Base-by-base conservation (phyloP, 2,888 invertebrate species). In the Cordylochernes scorpioides region DNA sequence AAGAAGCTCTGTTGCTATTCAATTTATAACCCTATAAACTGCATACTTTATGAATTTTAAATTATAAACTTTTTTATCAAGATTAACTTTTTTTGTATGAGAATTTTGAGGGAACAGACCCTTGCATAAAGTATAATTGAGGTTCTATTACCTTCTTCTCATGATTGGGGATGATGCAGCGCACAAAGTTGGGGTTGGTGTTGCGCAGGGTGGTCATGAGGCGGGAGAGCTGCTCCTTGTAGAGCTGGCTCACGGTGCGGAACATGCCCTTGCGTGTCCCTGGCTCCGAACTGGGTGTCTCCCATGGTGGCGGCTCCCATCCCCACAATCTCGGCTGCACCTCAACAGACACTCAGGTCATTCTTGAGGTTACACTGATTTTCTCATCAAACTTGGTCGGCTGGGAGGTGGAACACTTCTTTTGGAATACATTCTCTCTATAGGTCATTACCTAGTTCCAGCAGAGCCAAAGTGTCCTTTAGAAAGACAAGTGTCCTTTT, bases 121-220 rank as follows among this genome's bases (percentile, higher is more conserved):
- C n/a, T n/a, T n/a, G n/a, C n/a, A n/a, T n/a, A n/a, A n/a, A 19
- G n/a, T 19, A 9, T 19, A 9, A 19, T 19, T 19, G 19, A 19
- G 19, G 19, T n/a, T n/a, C 10, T 18, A 19, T 18, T 36, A 55
- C 56, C 49, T 80, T 72, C 62, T 97, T 99, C 56, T 97, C 97
- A 57, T 99, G 94, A 60, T 99, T 99, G 30, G 97, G 99, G 52
- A 99, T 94, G 55, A 99, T 99, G 59, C 97, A 99, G 50, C 97
- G 70, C 33, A 99, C 94, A 55, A 99, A 99, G 60, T 99, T 97
- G 3, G 97, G 97, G 57, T 88, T 91, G 21, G 97, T 99, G 54
- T 97, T 94, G 37, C 86, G 65, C 15, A 62, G 50, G n/a, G 58
- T 59, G 6, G 77, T 74, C 97, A 99, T 99, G 41, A 99, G 61